These are phyloP conservation scores for Hippoglossus hippoglossus DNA, from an alignment of 2,797 vertebrate species.

Conservation along the genomic window DNA sequence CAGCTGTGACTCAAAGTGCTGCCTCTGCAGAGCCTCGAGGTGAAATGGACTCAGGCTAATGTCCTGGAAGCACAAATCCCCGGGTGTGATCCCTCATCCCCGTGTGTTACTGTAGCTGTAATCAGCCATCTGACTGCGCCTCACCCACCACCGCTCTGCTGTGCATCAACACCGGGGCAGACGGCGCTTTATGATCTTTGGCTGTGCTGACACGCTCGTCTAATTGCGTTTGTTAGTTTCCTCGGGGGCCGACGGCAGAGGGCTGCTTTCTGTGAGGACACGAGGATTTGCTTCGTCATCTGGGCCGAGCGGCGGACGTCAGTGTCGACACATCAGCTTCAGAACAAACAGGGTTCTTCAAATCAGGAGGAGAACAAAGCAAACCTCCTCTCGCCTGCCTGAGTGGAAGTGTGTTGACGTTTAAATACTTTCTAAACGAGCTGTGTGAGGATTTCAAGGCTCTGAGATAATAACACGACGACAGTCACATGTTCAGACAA, in stretches of 20 bases:
- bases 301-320: background rate
- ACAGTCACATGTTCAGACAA: slow-evolving; percentile 15
- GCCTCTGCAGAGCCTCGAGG: slow-evolving; percentile 41
- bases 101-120: slow-evolving; percentile 77
- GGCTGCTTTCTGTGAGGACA: background rate
- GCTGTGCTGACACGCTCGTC: slow-evolving; percentile 49
- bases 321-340: too few relatives aligned
- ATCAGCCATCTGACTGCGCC: slow-evolving; percentile 81
- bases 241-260: slow-evolving; percentile 1
- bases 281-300: background rate
- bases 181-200: slow-evolving; percentile 63
- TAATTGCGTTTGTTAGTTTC: slow-evolving; percentile 55
- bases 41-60: slow-evolving; percentile 59
- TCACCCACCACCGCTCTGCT: slow-evolving; percentile 54
- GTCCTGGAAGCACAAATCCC: slow-evolving; percentile 84
- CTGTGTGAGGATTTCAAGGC: too few relatives aligned
- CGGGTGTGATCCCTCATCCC: slow-evolving; percentile 77
- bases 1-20: slow-evolving; percentile 27
- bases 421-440: too few relatives aligned
- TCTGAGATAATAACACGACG: background rate
- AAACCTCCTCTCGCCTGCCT: too few relatives aligned
- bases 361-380: too few relatives aligned
- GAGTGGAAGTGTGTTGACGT: too few relatives aligned
- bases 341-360: too few relatives aligned
- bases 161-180: slow-evolving; percentile 51